Evolutionary conservation across 2,113 vertebrate genomes (phyloP), one percentile per base, ranked within the genome.

Genomic region (Dryoscopus gambensis): DNA sequence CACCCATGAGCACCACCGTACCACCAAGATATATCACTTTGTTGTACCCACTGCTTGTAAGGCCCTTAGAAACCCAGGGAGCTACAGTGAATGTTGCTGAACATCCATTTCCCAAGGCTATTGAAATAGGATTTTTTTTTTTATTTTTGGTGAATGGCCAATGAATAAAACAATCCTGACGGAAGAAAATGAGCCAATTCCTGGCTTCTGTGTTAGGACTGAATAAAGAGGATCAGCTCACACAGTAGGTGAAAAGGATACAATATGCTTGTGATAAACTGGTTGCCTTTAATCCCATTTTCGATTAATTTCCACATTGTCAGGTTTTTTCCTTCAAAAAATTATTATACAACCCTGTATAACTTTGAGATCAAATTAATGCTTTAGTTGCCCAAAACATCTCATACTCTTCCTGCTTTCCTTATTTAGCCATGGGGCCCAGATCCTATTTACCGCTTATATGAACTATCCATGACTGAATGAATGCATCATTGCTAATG

Each of bases 161-260:
- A 65, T 81, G 90, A 91, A 91, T 93, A 88, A 90, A 96, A 95
- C 94, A 96, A 93, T 93, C 76, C 93, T 78, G 86, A 93, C 90
- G 93, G 96, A 96, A 96, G 96, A 96, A 97, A 97, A 90, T 13
- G 76, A 86, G 96, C 96, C 96, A 97, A 90, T 96, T 97, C 90
- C 92, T 92, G 88, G 75, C 80, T 90, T 92, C 93, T 96, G 64
- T 94, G 82, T 86, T 90, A 80, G 56, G 22, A 37, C 4, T 92
- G 88, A 95, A 97, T 89, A 93, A 86, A 96, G 92, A 90, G 85
- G 89, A 95, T 89, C 95, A 92, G 69, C 80, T 96, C 86, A 95
- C 94, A 95, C 52, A 91, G 86, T 92, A 95, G 91, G 81, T 59
- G 31, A 84, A 96, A 95, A 93, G 89, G 89, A 94, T 90, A 91